A percentile compares a stretch with the other conserved stretches of the same genome.
Conservation (phyloP, 2,113 vertebrate genomes). For the Callopanchax toddi region DNA sequence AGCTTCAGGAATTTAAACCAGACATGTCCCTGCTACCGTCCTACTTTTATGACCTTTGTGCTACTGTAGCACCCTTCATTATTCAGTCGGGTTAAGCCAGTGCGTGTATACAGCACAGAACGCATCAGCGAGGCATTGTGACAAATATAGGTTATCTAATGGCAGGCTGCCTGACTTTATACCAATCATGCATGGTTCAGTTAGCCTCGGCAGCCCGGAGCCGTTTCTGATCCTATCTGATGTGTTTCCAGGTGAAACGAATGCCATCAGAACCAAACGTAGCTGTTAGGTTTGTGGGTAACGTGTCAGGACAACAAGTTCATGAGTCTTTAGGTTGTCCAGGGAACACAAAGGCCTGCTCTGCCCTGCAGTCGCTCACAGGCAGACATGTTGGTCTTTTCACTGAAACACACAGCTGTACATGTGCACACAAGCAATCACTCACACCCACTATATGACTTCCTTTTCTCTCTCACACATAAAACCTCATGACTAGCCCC, state of each 20-base stretch:
- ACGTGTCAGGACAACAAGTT: slow-evolving; percentile 49
- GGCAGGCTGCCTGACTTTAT: slow-evolving; percentile 22
- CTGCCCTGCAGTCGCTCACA: slow-evolving; percentile 30
- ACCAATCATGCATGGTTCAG: slow-evolving; percentile 11
- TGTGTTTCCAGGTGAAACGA: slow-evolving; percentile 27
- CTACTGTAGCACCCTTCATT: slow-evolving; percentile 1
- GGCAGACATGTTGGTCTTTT: slow-evolving; percentile 17
- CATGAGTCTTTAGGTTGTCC: slow-evolving; percentile 28
- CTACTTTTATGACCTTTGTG: slow-evolving; percentile 29
- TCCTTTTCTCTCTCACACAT: slow-evolving; percentile 26
- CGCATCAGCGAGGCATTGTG: slow-evolving; percentile 3
- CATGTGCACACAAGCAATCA: slow-evolving; percentile 48
- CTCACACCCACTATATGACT: slow-evolving; percentile 25
- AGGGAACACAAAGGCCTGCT: slow-evolving; percentile 30
- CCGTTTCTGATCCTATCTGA: slow-evolving; percentile 21
- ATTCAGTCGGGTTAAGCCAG: not conserved
- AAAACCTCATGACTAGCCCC: slow-evolving; percentile 37
- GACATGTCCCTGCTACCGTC: slow-evolving; percentile 1
- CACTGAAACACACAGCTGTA: slow-evolving; percentile 10
- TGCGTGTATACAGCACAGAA: not conserved
- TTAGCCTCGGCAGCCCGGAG: slow-evolving; percentile 17
- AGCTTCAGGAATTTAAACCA: not conserved
- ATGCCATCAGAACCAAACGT: not conserved
- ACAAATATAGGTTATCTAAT: slow-evolving; percentile 19
- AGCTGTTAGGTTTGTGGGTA: slow-evolving; percentile 11